These are phyloP conservation scores for Streptopelia turtur DNA, from an alignment of 2,797 vertebrate species.

Conservation along the genomic window DNA sequence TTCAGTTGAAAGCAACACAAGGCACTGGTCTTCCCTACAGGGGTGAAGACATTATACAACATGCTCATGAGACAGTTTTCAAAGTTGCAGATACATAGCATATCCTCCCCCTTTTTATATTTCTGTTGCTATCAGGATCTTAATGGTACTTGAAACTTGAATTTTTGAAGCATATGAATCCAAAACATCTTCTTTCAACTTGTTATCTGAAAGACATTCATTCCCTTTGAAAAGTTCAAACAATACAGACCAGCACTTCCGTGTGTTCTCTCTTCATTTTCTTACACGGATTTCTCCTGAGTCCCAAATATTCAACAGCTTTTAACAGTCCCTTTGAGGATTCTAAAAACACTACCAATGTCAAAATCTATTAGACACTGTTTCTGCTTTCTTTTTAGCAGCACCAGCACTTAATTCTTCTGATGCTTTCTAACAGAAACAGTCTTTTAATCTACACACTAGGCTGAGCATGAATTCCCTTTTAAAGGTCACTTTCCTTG, in stretches of 20 bases:
- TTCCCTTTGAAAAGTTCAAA: constrained; percentile 35
- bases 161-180: constrained; percentile 41
- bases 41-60: neutral
- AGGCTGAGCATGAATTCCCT: constrained; percentile 35
- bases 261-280: constrained; percentile 12
- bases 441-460: constrained; percentile 37
- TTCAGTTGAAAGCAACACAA: constrained; percentile 18
- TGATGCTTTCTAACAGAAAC: constrained; percentile 43
- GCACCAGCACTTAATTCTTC: constrained; percentile 44
- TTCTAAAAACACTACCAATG: constrained; percentile 25
- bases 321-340: constrained; percentile 60
- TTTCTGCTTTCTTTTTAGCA: constrained; percentile 55
- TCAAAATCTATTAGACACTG: constrained; percentile 57
- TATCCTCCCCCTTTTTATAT: neutral
- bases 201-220: constrained; percentile 32
- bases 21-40: neutral
- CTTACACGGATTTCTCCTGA: constrained; percentile 19
- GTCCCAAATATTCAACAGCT: constrained; percentile 54
- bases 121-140: neutral
- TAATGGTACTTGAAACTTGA: constrained; percentile 27
- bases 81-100: neutral
- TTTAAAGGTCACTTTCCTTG: constrained; percentile 56
- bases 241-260: neutral
- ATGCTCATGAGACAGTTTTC: neutral
- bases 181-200: constrained; percentile 52